Conservation (phyloP, 2,888 invertebrate species). For the Bursaphelenchus okinawaensis region DNA sequence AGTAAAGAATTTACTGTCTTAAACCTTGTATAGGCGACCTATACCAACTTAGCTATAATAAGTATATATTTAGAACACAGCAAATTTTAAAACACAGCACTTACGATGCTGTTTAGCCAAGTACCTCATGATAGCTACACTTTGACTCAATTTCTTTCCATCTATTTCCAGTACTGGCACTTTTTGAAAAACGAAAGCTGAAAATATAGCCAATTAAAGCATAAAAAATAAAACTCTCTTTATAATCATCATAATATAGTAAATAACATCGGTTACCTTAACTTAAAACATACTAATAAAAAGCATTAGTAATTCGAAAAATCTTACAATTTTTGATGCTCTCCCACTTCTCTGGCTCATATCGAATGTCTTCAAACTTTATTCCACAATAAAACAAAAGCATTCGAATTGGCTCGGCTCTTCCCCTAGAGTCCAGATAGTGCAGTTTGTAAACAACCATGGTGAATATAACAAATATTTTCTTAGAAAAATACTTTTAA, state of each 20-base stretch:
- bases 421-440: constrained; percentile 21
- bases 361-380: constrained; percentile 22
- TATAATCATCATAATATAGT: too few relatives aligned
- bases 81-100: too few relatives aligned
- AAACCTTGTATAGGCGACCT: not conserved
- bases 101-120: constrained; percentile 21
- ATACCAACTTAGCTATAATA: not conserved
- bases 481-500: too few relatives aligned
- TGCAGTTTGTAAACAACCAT: constrained; percentile 30
- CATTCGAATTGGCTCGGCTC: constrained; percentile 23
- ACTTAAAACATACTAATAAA: not conserved
- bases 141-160: constrained; percentile 16
- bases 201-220: not conserved
- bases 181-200: constrained; percentile 21
- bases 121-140: constrained; percentile 23
- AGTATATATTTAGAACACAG: too few relatives aligned
- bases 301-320: too few relatives aligned
- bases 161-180: constrained; percentile 28
- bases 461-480: too few relatives aligned
- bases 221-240: too few relatives aligned
- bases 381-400: constrained; percentile 17
- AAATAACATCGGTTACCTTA: too few relatives aligned
- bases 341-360: constrained; percentile 14
- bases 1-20: not conserved
- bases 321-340: constrained; percentile 24